Evolutionary conservation across 2,113 vertebrate genomes (phyloP).

Genomic region (Galemys pyrenaicus): DNA sequence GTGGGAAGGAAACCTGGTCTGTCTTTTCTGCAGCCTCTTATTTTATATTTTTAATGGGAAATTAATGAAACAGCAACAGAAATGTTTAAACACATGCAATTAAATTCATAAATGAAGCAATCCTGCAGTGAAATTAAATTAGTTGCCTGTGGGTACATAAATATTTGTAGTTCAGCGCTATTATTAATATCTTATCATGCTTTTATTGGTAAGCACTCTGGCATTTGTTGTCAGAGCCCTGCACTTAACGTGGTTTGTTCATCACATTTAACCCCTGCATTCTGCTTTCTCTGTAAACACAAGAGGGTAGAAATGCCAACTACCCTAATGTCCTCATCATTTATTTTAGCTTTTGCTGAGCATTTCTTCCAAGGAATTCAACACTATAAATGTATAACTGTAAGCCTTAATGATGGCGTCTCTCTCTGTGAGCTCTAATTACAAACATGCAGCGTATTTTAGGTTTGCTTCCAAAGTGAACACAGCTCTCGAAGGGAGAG

Average conservation of each 20-base stretch:
- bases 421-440: neutral
- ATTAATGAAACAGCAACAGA: conserved; percentile 74
- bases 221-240: conserved; percentile 57
- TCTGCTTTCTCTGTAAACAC: conserved; percentile 24
- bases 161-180: conserved; percentile 72
- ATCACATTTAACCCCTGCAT: neutral
- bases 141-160: conserved; percentile 73
- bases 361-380: conserved; percentile 48
- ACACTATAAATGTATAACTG: neutral
- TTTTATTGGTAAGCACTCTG: conserved; percentile 60
- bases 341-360: conserved; percentile 15
- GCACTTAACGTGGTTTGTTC: neutral
- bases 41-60: conserved; percentile 61
- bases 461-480: conserved; percentile 13
- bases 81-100: conserved; percentile 72
- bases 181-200: conserved; percentile 59
- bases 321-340: neutral
- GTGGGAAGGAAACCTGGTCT: neutral
- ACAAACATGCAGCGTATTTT: conserved; percentile 11
- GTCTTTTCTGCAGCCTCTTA: neutral
- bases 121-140: conserved; percentile 73
- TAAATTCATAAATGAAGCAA: conserved; percentile 72
- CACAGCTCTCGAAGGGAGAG: neutral
- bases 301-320: neutral
- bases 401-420: neutral